These are phyloP conservation scores for Charina bottae DNA, from an alignment of 2,113 vertebrate genomes.

Conservation along the genomic window DNA sequence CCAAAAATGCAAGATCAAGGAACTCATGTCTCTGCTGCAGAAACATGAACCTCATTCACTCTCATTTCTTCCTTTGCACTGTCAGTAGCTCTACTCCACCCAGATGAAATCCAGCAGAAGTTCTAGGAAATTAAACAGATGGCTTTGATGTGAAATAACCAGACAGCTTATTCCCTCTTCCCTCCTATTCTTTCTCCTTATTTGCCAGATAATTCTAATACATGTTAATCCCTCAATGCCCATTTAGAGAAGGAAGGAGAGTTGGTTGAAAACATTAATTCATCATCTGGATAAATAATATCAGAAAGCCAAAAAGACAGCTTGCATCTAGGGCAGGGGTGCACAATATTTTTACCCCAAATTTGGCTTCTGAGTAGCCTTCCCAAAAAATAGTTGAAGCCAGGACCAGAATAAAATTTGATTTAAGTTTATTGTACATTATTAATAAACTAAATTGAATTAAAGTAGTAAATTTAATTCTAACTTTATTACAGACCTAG, in stretches of 20 bases:
- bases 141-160: conserved; percentile 57
- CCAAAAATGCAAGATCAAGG: conserved; percentile 28
- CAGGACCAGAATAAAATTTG: background rate
- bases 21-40: conserved; percentile 19
- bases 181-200: conserved; percentile 11
- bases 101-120: conserved; percentile 52
- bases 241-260: background rate
- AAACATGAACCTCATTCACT: background rate
- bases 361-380: background rate
- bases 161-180: conserved; percentile 25
- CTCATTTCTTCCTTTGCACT: background rate
- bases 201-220: conserved; percentile 17
- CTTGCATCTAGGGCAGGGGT: background rate
- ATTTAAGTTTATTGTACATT: background rate
- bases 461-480: background rate
- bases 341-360: background rate
- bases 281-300: conserved; percentile 51
- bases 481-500: background rate
- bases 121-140: background rate
- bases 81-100: conserved; percentile 16
- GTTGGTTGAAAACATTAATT: conserved; percentile 38
- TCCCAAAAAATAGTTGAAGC: background rate
- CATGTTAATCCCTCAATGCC: conserved; percentile 43
- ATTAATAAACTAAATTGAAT: background rate
- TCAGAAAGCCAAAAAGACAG: conserved; percentile 49